Conservation (phyloP, 2,797 vertebrate genomes). For the Brachymystax lenok region DNA sequence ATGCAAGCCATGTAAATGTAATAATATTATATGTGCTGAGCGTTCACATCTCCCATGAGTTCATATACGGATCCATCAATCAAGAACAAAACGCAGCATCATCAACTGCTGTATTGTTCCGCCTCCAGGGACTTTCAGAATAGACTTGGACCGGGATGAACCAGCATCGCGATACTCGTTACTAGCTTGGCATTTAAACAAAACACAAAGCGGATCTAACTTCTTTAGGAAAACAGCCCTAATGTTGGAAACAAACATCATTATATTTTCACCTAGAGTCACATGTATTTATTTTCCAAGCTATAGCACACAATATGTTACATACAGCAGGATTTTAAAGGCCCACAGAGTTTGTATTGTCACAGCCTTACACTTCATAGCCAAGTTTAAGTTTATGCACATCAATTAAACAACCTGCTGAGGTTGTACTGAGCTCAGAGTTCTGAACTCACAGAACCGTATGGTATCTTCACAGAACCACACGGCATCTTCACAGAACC, state of each 20-base stretch:
- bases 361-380: slow-evolving; percentile 11
- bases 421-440: slow-evolving; percentile 51
- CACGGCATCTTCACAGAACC: too few species aligned
- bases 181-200: too few species aligned
- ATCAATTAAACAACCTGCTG: slow-evolving; percentile 60
- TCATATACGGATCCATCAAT: slow-evolving; percentile 58
- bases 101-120: slow-evolving; percentile 66
- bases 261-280: too few species aligned
- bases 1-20: slow-evolving; percentile 58
- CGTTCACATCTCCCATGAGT: slow-evolving; percentile 37
- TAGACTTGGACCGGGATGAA: background rate
- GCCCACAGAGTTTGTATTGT: too few species aligned
- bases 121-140: slow-evolving; percentile 55
- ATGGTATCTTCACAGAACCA: too few species aligned
- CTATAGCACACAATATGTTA: too few species aligned
- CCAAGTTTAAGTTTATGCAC: slow-evolving; percentile 30
- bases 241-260: too few species aligned
- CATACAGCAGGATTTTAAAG: too few species aligned
- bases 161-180: too few species aligned
- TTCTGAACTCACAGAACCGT: slow-evolving; percentile 21
- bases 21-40: slow-evolving; percentile 37
- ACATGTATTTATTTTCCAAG: too few species aligned
- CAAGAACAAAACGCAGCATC: slow-evolving; percentile 64
- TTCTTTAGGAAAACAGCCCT: too few species aligned
- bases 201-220: too few species aligned